Percentiles rank a stretch among this genome's conserved stretches.
phyloP scores from a whole-genome alignment of 2,797 vertebrate genomes.

The Arrhamphus sclerolepis region DNA sequence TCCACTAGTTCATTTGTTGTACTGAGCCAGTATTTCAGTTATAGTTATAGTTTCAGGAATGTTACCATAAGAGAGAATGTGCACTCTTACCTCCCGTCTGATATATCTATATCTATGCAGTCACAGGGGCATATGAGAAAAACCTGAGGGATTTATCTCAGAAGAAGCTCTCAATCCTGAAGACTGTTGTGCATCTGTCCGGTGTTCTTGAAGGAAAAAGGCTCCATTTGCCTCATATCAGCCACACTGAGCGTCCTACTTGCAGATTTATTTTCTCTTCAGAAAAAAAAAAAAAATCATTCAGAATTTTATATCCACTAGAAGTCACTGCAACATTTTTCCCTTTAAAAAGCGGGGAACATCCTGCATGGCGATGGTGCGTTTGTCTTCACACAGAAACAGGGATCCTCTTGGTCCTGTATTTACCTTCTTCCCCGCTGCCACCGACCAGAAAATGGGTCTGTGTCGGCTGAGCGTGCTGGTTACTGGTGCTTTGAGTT shows the following conservation, averaged over 20 bases:
- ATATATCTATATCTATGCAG: neutral
- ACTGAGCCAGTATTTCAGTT: neutral
- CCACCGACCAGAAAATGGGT: neutral
- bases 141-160: neutral
- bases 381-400: neutral
- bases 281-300: too few species aligned
- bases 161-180: neutral
- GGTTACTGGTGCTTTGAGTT: neutral
- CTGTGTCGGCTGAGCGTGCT: neutral
- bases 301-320: too few species aligned
- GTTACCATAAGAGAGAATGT: neutral
- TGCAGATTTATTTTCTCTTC: too few species aligned
- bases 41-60: neutral
- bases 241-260: too few species aligned
- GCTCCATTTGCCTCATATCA: neutral
- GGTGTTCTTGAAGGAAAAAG: neutral
- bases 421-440: neutral
- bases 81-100: constrained; percentile 2
- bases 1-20: too few species aligned
- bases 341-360: too few species aligned
- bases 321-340: too few species aligned
- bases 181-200: neutral
- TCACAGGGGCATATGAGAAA: neutral
- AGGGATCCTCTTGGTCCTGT: neutral
- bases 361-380: too few species aligned